phyloP scores from a whole-genome alignment of 2,797 vertebrate genomes.

The Phataginus tetradactyla region DNA sequence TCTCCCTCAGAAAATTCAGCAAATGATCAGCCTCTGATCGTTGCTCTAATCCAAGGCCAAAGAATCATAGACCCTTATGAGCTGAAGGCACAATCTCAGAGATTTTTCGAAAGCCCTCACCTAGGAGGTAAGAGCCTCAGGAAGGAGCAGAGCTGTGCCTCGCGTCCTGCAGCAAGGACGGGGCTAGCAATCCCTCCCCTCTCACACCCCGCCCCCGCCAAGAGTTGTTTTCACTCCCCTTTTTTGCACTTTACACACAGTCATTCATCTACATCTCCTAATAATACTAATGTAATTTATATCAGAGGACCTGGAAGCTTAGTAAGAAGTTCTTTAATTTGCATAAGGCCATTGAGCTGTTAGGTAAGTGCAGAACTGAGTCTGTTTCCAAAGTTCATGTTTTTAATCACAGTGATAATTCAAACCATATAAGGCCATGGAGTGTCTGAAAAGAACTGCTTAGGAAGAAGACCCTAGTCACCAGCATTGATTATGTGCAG shows the following conservation, averaged over 20 bases:
- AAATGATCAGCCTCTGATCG: neutral
- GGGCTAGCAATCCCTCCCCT: rapidly evolving
- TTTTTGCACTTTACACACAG: neutral
- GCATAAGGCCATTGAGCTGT: neutral
- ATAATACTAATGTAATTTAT: neutral
- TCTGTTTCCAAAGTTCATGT: neutral
- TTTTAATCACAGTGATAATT: conserved; percentile 26
- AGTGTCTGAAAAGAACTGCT: neutral
- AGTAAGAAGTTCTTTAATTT: neutral
- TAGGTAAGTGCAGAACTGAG: neutral
- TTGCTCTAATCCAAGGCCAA: neutral
- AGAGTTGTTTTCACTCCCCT: neutral
- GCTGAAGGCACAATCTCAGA: neutral
- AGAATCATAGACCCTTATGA: neutral
- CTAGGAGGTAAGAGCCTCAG: neutral
- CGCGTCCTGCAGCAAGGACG: neutral
- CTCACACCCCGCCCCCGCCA: neutral
- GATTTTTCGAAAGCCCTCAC: neutral
- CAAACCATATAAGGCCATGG: neutral
- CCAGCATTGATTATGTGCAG: neutral
- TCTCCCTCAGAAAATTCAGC: neutral
- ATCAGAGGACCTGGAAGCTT: neutral
- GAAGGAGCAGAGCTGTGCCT: neutral
- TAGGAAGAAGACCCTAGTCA: neutral
- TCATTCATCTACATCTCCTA: neutral